Conservation (phyloP, 2,113 vertebrate genomes). For the Semnornis frantzii region DNA sequence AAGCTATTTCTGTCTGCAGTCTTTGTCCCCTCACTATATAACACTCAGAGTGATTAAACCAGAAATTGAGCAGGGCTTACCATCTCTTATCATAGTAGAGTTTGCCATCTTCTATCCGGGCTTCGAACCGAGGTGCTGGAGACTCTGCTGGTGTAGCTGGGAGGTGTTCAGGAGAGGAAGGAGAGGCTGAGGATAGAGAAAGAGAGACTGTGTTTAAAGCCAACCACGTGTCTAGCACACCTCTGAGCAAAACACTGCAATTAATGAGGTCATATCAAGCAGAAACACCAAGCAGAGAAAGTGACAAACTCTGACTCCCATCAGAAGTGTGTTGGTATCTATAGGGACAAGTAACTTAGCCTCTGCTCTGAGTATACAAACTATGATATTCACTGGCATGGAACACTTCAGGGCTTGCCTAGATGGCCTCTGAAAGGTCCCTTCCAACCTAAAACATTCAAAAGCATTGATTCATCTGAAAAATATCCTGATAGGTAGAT, state of each 20-base stretch:
- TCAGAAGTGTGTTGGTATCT: background rate
- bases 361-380: background rate
- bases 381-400: background rate
- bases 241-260: background rate
- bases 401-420: too few species aligned
- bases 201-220: background rate
- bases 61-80: constrained; percentile 64
- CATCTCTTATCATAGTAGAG: constrained; percentile 99
- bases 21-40: background rate
- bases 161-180: constrained; percentile 92
- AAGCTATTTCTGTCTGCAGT: background rate
- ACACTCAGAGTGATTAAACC: background rate
- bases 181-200: constrained; percentile 81
- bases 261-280: background rate
- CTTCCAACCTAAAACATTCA: too few species aligned
- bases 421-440: too few species aligned
- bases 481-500: background rate
- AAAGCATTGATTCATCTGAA: background rate
- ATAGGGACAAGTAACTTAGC: background rate
- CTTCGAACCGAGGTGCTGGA: constrained; percentile 91
- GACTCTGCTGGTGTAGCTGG: constrained; percentile 88
- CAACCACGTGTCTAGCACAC: background rate
- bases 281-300: background rate
- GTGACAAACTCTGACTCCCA: background rate
- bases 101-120: constrained; percentile 96